Evolutionary conservation across 2,888 invertebrate species (phyloP).

Genomic region (Onchidella celtica): DNA sequence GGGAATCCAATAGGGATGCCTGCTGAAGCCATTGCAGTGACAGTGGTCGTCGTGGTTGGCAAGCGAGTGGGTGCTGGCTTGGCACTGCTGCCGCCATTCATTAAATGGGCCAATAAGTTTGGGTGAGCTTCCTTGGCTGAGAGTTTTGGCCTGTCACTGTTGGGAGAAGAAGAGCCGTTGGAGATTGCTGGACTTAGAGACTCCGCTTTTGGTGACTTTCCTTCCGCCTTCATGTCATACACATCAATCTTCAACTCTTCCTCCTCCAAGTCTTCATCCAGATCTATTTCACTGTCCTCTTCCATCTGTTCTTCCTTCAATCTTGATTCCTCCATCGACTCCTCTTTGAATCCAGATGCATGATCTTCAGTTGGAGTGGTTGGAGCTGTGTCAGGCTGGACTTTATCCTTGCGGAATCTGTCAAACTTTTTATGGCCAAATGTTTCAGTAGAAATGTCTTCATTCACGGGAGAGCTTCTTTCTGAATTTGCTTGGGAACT

Average conservation of each 20-base stretch:
- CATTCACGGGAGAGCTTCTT: constrained; percentile 48
- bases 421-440: constrained; percentile 74
- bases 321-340: background rate
- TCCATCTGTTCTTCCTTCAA: constrained; percentile 45
- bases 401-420: constrained; percentile 65
- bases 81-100: constrained; percentile 38
- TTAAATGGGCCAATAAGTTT: constrained; percentile 74
- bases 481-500: constrained; percentile 30
- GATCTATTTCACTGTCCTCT: constrained; percentile 26
- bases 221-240: constrained; percentile 25
- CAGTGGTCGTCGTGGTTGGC: constrained; percentile 1
- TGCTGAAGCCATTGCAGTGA: background rate
- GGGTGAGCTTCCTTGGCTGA: constrained; percentile 73
- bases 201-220: constrained; percentile 12
- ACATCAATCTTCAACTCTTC: constrained; percentile 40
- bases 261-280: constrained; percentile 27
- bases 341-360: constrained; percentile 17
- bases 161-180: constrained; percentile 37
- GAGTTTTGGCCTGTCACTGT: constrained; percentile 52
- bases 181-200: background rate
- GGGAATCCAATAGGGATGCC: background rate
- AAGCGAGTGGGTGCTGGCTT: background rate
- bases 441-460: constrained; percentile 46
- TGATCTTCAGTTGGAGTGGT: constrained; percentile 17
- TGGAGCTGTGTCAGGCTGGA: constrained; percentile 29